Percentiles rank a stretch among this genome's conserved stretches.
Conservation (phyloP, 2,888 invertebrate genomes). For the Stratiomys singularior region DNA sequence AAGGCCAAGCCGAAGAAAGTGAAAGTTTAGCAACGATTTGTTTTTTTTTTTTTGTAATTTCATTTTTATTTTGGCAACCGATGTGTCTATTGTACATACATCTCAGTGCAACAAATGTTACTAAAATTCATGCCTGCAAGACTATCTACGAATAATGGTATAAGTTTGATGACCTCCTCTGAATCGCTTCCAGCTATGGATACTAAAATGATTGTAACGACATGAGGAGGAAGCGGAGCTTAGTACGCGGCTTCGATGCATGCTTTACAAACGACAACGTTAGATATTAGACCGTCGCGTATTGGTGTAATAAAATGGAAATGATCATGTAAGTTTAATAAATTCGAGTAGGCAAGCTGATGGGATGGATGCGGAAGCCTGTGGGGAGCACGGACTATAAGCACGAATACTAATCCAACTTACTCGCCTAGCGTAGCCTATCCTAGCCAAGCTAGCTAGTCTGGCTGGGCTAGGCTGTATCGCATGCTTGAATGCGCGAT, state of each 20-base stretch:
- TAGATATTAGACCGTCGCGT: background rate
- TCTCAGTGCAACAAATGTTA: background rate
- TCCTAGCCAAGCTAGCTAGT: background rate
- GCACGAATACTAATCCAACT: too few species aligned
- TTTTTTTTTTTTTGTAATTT: too few species aligned
- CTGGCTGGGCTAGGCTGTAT: background rate
- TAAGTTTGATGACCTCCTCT: conserved; percentile 41
- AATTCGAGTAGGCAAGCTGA: background rate
- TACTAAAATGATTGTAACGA: background rate
- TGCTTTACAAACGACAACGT: background rate
- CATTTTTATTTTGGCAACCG: conserved; percentile 28
- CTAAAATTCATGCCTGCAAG: background rate
- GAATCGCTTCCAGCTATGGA: background rate
- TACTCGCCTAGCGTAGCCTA: too few species aligned
- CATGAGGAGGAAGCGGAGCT: background rate
- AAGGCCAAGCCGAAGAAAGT: conserved; percentile 30
- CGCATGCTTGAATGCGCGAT: conserved; percentile 22
- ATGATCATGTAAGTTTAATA: conserved; percentile 29
- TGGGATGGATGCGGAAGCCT: conserved; percentile 5
- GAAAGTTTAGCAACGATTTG: conserved; percentile 5
- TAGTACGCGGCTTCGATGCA: background rate
- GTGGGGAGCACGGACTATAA: background rate
- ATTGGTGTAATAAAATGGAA: conserved; percentile 32
- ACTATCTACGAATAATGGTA: conserved; percentile 14
- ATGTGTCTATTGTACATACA: background rate